Evolutionary conservation across 2,888 invertebrate genomes (phyloP), one percentile per base, ranked within the genome.

Genomic region (Cremastinae sp.): DNA sequence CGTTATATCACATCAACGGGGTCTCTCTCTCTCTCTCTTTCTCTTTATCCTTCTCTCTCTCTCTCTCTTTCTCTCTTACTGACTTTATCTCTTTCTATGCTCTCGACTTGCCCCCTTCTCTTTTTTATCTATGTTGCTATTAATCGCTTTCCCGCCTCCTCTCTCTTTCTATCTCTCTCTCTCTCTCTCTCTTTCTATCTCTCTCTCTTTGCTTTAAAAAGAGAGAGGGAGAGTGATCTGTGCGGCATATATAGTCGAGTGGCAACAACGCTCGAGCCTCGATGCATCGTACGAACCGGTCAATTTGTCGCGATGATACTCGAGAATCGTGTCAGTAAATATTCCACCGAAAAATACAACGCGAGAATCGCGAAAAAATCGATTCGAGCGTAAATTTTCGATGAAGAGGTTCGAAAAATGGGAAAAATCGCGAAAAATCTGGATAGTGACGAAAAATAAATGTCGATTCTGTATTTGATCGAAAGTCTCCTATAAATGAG

Each of bases 1-100:
- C 81, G 84, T 84, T 84, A 84, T 83, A 83, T 84, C 82, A 84
- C 82, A 76, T 64, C 69, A 49, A 28, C 28, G 28, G 28, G 2
- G 28, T 28, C 28, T 28, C 28, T 5, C 28, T 28, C 28, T 28
- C 28, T 28, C 28, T 5, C 28, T 28, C 28, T 28, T 5, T 28
- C 59, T 76, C 70, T 70, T 58, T 68, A 51, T 9, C 18, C 14
- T 45, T 39, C 74, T 55, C 55, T 7, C 22, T 70, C 65, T 68
- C 61, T 9, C 18, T 28, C 45, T 39, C 74, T 55, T 59, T 7
- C 22, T 9, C 56, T 68, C 47, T 39, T 16, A 12, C 10, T 14
- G 0, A 10, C 39, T 51, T 66, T 68, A 56, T 70, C 72, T 70
- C 70, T 72, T 64, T 74, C 75, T 64, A 59, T 58, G 58, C 58